phyloP scores from a whole-genome alignment of 2,888 invertebrate genomes.

The Caenorhabditis sulstoni region DNA sequence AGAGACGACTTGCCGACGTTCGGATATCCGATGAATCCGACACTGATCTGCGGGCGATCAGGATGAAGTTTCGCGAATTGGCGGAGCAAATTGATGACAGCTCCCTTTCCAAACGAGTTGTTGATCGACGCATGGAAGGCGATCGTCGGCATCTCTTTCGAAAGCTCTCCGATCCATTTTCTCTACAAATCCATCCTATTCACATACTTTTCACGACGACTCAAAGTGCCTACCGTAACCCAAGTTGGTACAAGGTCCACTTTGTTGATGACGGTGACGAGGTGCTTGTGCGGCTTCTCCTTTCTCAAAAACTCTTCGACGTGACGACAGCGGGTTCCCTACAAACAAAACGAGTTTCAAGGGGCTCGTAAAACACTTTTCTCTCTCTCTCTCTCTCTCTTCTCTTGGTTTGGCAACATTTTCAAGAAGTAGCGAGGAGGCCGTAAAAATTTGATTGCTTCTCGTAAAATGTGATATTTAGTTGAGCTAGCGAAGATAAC shows the following conservation, averaged over 20 bases:
- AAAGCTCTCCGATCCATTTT: constrained; percentile 95
- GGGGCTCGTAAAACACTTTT: neutral
- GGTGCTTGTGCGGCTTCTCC: constrained; percentile 96
- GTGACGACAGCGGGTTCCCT: constrained; percentile 89
- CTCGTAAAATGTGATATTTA: neutral
- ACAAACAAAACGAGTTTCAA: constrained; percentile 6
- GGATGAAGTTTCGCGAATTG: constrained; percentile 95
- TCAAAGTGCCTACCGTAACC: constrained; percentile 86
- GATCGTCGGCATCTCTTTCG: constrained; percentile 95
- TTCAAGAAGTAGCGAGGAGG: constrained; percentile 2
- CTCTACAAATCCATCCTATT: constrained; percentile 83
- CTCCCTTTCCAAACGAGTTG: constrained; percentile 98
- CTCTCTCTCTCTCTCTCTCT: neutral
- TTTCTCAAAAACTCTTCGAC: constrained; percentile 88
- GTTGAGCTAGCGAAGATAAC: neutral
- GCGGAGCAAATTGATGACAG: constrained; percentile 93
- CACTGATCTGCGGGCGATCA: constrained; percentile 95
- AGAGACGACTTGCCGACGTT: constrained; percentile 99
- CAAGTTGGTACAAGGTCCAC: constrained; percentile 92
- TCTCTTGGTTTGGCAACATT: constrained; percentile 30
- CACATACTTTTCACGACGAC: too few relatives aligned
- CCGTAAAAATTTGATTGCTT: constrained; percentile 15
- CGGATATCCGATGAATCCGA: constrained; percentile 98
- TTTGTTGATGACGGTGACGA: constrained; percentile 97
- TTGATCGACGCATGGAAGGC: constrained; percentile 99